phyloP scores from a whole-genome alignment of 2,797 vertebrate genomes.

The Danio albolineatus region DNA sequence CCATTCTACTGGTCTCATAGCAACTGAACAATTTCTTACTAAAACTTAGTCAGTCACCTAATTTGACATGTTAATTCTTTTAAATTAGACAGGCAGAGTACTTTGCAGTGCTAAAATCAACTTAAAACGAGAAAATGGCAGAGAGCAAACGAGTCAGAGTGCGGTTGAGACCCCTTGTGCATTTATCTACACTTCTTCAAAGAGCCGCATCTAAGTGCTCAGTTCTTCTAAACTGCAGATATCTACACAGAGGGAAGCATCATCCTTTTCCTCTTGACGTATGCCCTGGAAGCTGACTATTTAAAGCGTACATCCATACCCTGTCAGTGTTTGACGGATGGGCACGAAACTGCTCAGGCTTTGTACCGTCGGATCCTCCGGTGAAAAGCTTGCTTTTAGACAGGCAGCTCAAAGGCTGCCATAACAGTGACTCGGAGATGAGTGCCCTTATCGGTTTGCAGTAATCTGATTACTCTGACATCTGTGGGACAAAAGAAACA shows the following conservation, averaged over 20 bases:
- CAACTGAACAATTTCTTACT: constrained; percentile 9
- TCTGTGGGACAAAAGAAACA: constrained; percentile 72
- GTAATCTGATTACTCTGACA: constrained; percentile 76
- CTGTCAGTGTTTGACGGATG: constrained; percentile 56
- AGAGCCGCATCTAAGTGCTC: constrained; percentile 48
- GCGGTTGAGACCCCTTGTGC: constrained; percentile 51
- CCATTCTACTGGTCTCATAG: constrained; percentile 49
- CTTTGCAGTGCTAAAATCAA: constrained; percentile 23
- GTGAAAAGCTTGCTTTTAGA: constrained; percentile 55
- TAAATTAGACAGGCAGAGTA: neutral
- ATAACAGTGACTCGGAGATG: constrained; percentile 60
- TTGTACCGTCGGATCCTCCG: constrained; percentile 41
- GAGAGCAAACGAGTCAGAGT: constrained; percentile 3
- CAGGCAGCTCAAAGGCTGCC: constrained; percentile 62
- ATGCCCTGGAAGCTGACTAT: constrained; percentile 49
- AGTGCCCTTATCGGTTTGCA: constrained; percentile 72
- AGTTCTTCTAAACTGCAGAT: constrained; percentile 43
- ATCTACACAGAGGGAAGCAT: constrained; percentile 45
- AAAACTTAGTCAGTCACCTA: neutral
- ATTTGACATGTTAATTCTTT: constrained; percentile 2
- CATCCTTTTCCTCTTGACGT: constrained; percentile 21
- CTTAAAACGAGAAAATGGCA: neutral
- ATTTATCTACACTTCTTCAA: constrained; percentile 58
- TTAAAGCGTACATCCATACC: constrained; percentile 37
- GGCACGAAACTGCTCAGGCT: constrained; percentile 43